Percentiles rank a stretch among this genome's conserved stretches.
These are phyloP conservation scores for Caradrina kadenii DNA, from an alignment of 2,888 invertebrate genomes.

Conservation along the genomic window DNA sequence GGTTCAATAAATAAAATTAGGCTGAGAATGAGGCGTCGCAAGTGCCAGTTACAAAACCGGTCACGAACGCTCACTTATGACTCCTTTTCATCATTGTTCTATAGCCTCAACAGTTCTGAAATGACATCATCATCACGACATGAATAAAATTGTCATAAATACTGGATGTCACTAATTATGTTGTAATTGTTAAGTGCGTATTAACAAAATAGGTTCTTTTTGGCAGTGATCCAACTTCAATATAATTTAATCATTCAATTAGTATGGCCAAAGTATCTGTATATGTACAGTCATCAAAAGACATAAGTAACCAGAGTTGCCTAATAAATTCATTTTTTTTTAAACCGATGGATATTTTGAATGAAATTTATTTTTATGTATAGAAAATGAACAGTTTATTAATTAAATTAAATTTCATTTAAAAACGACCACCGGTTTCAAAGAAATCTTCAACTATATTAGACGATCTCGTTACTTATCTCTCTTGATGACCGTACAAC, in stretches of 20 bases:
- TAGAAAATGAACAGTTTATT: too few relatives aligned
- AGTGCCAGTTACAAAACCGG: neutral
- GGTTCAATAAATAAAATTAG: neutral
- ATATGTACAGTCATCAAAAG: too few relatives aligned
- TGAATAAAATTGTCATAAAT: neutral
- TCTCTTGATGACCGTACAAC: too few relatives aligned
- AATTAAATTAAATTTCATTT: too few relatives aligned
- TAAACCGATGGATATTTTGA: too few relatives aligned
- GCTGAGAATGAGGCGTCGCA: neutral
- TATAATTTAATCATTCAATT: conserved; percentile 30
- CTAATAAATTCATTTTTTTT: too few relatives aligned
- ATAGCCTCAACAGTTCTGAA: neutral
- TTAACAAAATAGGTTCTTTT: conserved; percentile 3
- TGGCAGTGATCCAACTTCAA: conserved; percentile 34
- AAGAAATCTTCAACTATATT: too few relatives aligned
- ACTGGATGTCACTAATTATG: neutral
- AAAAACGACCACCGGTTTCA: too few relatives aligned
- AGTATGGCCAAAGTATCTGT: conserved; percentile 6
- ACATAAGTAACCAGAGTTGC: too few relatives aligned
- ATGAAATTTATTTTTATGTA: too few relatives aligned
- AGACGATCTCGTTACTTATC: too few relatives aligned
- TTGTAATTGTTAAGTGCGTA: conserved; percentile 11
- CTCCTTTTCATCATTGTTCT: neutral
- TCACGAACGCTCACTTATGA: neutral
- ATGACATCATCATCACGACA: neutral